Conservation (phyloP, 2,797 vertebrate genomes). For the Darevskia mixta region DNA sequence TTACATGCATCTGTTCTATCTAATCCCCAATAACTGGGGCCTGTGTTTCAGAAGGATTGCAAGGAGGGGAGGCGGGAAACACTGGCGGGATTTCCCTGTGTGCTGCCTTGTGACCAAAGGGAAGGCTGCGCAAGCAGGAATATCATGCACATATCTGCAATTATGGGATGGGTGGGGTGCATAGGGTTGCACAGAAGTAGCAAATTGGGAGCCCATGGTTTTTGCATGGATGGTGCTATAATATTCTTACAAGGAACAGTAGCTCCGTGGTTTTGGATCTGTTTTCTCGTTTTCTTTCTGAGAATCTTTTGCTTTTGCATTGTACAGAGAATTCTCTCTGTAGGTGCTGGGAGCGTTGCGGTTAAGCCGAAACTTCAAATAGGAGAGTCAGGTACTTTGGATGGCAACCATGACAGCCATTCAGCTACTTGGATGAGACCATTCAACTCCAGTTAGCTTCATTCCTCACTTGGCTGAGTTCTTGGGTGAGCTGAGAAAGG, state of each 20-base stretch:
- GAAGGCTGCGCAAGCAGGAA: constrained; percentile 3
- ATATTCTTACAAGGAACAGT: neutral
- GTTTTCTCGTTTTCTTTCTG: too few relatives aligned
- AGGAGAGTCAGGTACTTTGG: neutral
- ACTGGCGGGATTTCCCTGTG: constrained; percentile 48
- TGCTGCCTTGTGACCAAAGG: constrained; percentile 47
- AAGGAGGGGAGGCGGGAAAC: constrained; percentile 16
- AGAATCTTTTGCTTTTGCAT: neutral
- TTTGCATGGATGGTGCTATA: constrained; percentile 3
- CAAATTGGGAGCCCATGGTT: neutral
- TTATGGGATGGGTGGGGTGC: constrained; percentile 27
- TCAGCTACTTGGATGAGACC: constrained; percentile 65
- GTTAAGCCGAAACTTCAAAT: neutral
- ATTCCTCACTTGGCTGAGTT: constrained; percentile 12
- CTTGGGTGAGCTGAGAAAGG: constrained; percentile 28
- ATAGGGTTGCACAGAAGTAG: neutral
- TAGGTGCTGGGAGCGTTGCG: neutral
- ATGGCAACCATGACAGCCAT: neutral
- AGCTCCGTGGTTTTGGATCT: neutral
- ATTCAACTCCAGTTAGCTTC: constrained; percentile 21
- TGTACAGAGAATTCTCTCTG: neutral
- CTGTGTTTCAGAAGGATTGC: constrained; percentile 60
- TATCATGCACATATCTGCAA: neutral
- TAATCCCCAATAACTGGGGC: constrained; percentile 74
- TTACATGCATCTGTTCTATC: constrained; percentile 76